phyloP scores from a whole-genome alignment of 2,797 vertebrate species.

The Anniella stebbinsi region DNA sequence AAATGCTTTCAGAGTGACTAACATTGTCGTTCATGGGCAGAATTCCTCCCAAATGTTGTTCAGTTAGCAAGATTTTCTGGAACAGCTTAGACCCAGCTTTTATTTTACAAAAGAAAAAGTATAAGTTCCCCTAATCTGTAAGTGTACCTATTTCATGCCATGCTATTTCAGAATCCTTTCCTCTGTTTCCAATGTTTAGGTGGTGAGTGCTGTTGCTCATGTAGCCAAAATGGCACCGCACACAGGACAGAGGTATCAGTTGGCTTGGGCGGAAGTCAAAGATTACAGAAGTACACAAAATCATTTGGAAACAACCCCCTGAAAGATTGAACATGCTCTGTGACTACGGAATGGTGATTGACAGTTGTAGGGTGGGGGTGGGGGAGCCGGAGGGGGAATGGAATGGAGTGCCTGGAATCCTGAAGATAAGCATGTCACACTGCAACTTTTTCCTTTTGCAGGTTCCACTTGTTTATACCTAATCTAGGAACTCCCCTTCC shows the following conservation, averaged over 20 bases:
- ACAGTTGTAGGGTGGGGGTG: not conserved
- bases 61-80: not conserved
- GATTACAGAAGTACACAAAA: not conserved
- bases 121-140: not conserved
- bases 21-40: constrained; percentile 45
- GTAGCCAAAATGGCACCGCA: not conserved
- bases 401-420: not conserved
- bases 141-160: not conserved
- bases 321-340: not conserved
- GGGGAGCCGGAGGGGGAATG: not conserved
- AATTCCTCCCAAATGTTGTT: constrained; percentile 14
- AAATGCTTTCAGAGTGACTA: constrained; percentile 53
- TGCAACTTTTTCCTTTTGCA: not conserved
- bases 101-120: not conserved
- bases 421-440: no score
- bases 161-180: not conserved
- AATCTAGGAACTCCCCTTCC: not conserved
- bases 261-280: not conserved
- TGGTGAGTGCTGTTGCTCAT: not conserved
- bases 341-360: not conserved
- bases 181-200: not conserved
- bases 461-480: not conserved
- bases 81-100: not conserved
- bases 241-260: no score
- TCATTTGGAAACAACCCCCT: not conserved